phyloP scores from a whole-genome alignment of 2,797 vertebrate genomes.

The Syndactyla subalaris region DNA sequence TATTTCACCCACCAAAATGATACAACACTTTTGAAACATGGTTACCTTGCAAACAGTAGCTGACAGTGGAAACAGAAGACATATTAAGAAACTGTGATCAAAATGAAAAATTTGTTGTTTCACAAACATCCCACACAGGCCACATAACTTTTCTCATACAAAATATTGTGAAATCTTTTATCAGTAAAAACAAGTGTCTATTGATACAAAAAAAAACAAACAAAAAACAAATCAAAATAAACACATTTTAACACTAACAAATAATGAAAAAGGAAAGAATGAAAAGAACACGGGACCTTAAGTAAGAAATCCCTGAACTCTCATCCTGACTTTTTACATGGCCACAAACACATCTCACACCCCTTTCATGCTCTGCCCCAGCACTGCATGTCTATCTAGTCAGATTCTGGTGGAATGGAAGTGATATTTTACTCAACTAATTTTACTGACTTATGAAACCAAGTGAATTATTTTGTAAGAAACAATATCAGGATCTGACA shows the following conservation, averaged over 20 bases:
- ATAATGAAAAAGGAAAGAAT: neutral
- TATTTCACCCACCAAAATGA: neutral
- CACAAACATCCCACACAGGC: neutral
- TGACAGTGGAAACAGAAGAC: neutral
- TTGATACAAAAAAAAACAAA: neutral
- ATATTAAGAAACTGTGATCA: neutral
- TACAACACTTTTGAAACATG: neutral
- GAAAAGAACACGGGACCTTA: neutral
- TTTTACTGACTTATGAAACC: neutral
- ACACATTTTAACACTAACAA: neutral
- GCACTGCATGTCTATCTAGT: neutral
- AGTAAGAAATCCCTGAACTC: neutral
- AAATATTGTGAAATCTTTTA: neutral
- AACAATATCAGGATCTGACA: neutral
- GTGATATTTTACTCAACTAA: neutral
- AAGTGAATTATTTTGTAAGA: neutral
- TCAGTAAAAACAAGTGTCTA: neutral
- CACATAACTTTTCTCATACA: neutral
- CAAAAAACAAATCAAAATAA: neutral
- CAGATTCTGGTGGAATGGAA: neutral
- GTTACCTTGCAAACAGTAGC: constrained; percentile 20
- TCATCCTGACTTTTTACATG: neutral
- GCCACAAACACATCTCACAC: too few species aligned
- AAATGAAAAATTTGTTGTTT: neutral
- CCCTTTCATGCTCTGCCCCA: too few species aligned